A percentile compares a stretch with the other conserved stretches of the same genome.
Conservation (phyloP, 2,888 invertebrate species). For the Xestia c-nigrum region DNA sequence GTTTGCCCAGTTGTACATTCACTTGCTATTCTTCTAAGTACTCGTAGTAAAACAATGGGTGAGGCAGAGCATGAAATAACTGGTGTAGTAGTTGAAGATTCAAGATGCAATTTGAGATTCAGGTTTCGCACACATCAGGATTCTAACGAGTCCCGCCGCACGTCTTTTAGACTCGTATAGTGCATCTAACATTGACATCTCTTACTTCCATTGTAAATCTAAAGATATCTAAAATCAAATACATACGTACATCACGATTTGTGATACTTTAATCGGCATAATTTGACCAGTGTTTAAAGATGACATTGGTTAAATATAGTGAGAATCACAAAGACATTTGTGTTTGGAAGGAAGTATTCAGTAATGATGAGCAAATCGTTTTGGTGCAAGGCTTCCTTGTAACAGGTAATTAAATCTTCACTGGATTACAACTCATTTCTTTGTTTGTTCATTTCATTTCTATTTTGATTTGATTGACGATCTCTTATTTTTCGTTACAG, state of each 20-base stretch:
- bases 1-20: constrained; percentile 21
- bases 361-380: constrained; percentile 66
- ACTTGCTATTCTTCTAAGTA: constrained; percentile 39
- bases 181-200: constrained; percentile 31
- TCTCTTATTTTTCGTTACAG: background rate
- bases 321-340: constrained; percentile 61
- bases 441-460: background rate
- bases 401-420: constrained; percentile 69
- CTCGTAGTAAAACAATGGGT: constrained; percentile 61
- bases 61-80: constrained; percentile 78
- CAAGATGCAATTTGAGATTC: constrained; percentile 73
- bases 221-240: background rate
- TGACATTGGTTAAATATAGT: constrained; percentile 37
- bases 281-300: constrained; percentile 4
- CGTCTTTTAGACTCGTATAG: constrained; percentile 43
- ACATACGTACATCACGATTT: background rate
- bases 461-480: background rate
- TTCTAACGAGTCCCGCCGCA: constrained; percentile 43
- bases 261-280: background rate
- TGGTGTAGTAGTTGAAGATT: constrained; percentile 67
- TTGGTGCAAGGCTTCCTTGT: constrained; percentile 72
- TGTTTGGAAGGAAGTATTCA: constrained; percentile 75
- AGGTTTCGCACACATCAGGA: constrained; percentile 49
- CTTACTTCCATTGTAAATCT: background rate
- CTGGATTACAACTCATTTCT: background rate